Conservation (phyloP, 2,113 vertebrate genomes). For the Gallinago jamesoni region DNA sequence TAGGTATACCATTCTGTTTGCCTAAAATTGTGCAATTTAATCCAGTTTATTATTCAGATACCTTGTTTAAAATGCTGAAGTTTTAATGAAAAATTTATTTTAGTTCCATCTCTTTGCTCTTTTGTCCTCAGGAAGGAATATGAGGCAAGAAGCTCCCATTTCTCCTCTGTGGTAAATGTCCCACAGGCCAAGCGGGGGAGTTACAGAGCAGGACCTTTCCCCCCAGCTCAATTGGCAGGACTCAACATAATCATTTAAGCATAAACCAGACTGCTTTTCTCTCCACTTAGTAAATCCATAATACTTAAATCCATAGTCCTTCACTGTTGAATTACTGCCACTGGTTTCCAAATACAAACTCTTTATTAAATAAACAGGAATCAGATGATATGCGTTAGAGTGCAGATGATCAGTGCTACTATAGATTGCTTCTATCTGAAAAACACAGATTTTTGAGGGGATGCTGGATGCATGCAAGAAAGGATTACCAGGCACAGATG, state of each 20-base stretch:
- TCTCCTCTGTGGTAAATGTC: background rate
- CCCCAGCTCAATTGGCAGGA: background rate
- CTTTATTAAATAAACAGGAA: constrained; percentile 39
- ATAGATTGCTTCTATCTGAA: background rate
- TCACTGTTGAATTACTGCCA: background rate
- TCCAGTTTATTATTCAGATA: background rate
- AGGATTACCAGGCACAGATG: constrained; percentile 21
- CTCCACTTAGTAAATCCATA: background rate
- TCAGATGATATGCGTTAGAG: background rate
- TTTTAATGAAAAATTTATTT: background rate
- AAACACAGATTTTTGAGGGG: background rate
- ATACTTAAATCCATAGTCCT: constrained; percentile 21
- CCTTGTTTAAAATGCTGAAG: background rate
- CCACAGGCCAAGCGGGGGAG: background rate
- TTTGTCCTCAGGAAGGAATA: background rate
- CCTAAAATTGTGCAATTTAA: background rate
- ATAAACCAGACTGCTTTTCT: background rate
- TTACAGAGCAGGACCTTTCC: background rate
- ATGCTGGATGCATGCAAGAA: background rate
- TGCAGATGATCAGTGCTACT: background rate
- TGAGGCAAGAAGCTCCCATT: background rate
- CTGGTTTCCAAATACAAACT: background rate
- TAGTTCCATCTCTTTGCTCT: background rate
- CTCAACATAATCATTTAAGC: background rate
- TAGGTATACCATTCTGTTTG: background rate